Percentiles rank a stretch among this genome's conserved stretches.
Conservation (phyloP, 2,797 vertebrate species). For the Tapera naevia region DNA sequence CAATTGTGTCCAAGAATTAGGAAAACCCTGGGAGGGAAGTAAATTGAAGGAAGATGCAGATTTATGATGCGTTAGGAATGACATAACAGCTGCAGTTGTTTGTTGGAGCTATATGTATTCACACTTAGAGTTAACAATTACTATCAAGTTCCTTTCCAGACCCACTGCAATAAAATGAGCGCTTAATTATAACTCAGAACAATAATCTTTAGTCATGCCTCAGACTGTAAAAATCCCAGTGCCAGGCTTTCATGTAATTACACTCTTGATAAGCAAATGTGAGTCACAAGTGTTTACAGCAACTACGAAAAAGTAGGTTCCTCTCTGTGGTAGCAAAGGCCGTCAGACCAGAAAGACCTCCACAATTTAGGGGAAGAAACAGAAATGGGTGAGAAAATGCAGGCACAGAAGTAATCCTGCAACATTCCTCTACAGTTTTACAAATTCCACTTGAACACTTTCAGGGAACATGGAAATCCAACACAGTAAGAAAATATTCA, state of each 20-base stretch:
- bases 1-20: background rate
- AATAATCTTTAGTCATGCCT: conserved; percentile 20
- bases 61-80: background rate
- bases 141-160: conserved; percentile 26
- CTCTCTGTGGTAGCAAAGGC: background rate
- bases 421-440: background rate
- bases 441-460: background rate
- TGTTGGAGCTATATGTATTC: background rate
- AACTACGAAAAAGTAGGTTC: background rate
- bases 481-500: background rate
- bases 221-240: background rate
- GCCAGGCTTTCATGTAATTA: conserved; percentile 2
- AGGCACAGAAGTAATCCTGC: background rate
- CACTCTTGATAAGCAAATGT: background rate
- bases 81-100: background rate
- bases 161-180: conserved; percentile 14
- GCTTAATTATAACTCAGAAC: conserved; percentile 47
- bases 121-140: conserved; percentile 54
- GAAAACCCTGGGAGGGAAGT: background rate
- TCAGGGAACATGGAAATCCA: background rate
- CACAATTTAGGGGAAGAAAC: background rate
- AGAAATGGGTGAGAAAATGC: background rate
- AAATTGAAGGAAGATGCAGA: background rate
- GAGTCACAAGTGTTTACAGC: background rate
- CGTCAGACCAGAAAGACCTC: background rate